Evolutionary conservation across 1,140 invertebrate genomes (phyloP), one percentile per base, ranked within the genome.

Genomic region (Eriocheir sinensis): DNA sequence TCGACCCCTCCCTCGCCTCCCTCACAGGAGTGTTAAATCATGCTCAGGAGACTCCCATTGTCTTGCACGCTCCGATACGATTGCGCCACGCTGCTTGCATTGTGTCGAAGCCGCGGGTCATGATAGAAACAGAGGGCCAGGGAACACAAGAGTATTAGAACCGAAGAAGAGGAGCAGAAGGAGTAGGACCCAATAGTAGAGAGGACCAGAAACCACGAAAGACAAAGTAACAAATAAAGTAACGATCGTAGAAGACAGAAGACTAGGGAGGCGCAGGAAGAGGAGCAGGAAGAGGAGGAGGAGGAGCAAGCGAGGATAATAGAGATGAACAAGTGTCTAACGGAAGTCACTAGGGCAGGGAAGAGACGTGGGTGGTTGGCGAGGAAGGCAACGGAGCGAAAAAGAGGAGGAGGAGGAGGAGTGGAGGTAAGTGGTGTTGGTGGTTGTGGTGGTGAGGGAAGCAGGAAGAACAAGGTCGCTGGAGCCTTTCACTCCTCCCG

Each of bases 401-500:
- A n/a, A 72, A n/a, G 21, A 72, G 60, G 60, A n/a, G 60, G n/a
- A 72, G n/a, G n/a, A n/a, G n/a, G n/a, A n/a, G n/a, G n/a, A n/a
- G n/a, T n/a, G n/a, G n/a, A 34, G 36, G n/a, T 9, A 30, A 83
- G 81, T 30, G 81, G n/a, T 15, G n/a, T 72, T n/a, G 12, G 60
- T 41, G 83, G 83, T 72, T 21, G 60, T 72, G 27, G 60, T 72
- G 44, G 44, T 48, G 60, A 72, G 60, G 60, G 60, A 72, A 72
- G 60, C 60, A 72, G 60, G 60, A 72, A 40, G 83, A 86, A 86
- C 83, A 41, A 86, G 83, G 40, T 40, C 83, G 40, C 30, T 40
- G 83, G 83, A 86, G 83, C 83, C 83, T 72, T 72, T 72, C 60
- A 86, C 83, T 86, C 32, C 83, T 41, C 83, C 32, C 83, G 36